Conservation (phyloP, 2,888 invertebrate genomes). For the Aphodius granarius region DNA sequence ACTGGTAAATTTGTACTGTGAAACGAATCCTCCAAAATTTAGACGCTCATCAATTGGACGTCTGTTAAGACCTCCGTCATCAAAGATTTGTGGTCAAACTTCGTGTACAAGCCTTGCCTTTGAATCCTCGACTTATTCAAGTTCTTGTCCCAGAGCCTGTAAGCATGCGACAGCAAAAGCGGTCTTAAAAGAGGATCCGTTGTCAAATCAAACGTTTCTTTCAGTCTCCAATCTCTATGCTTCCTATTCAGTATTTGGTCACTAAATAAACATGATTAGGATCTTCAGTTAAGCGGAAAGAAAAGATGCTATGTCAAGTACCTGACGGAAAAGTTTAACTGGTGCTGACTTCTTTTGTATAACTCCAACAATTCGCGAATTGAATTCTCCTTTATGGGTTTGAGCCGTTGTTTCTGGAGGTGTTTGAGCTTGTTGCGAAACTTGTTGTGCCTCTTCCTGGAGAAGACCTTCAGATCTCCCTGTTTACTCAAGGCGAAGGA, state of each 20-base stretch:
- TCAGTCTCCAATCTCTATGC: not conserved
- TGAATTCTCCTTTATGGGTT: not conserved
- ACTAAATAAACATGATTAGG: not conserved
- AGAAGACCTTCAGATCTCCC: not conserved
- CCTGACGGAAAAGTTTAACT: slow-evolving; percentile 6
- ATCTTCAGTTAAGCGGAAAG: not conserved
- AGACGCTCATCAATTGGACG: not conserved
- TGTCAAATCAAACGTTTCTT: not conserved
- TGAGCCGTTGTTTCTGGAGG: not conserved
- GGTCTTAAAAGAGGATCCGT: not conserved
- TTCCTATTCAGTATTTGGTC: not conserved
- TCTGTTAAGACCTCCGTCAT: not conserved
- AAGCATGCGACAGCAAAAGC: not conserved
- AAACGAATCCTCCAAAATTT: not conserved
- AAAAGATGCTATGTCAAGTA: too few species aligned
- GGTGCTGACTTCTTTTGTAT: not conserved
- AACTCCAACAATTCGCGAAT: slow-evolving; percentile 1
- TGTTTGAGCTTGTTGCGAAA: not conserved
- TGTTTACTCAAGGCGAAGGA: not conserved
- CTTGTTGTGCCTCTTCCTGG: not conserved
- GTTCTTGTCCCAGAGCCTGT: not conserved
- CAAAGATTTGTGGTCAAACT: not conserved
- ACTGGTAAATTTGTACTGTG: not conserved
- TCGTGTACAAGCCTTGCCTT: not conserved
- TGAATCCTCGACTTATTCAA: not conserved